Conservation (phyloP, 2,888 invertebrate species). For the Automeris io region DNA sequence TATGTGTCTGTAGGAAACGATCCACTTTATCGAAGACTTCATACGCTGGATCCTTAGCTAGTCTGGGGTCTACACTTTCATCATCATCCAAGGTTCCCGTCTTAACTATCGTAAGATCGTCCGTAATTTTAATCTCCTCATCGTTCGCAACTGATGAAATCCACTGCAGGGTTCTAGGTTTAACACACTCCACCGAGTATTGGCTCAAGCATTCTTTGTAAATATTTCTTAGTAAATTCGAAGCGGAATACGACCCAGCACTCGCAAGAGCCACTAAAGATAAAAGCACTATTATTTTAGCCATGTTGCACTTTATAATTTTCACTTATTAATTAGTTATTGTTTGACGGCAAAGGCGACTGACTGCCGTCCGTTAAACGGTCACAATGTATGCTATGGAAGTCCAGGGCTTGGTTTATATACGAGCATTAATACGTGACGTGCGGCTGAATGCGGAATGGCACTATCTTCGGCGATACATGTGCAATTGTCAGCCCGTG, state of each 20-base stretch:
- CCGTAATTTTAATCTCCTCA: conserved; percentile 84
- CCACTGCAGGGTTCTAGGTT: conserved; percentile 87
- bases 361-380: conserved; percentile 57
- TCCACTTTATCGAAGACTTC: conserved; percentile 85
- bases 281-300: conserved; percentile 60
- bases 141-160: conserved; percentile 80
- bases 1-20: conserved; percentile 84
- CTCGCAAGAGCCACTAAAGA: conserved; percentile 50
- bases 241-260: conserved; percentile 72
- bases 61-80: conserved; percentile 56
- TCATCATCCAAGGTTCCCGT: conserved; percentile 70
- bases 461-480: conserved; percentile 49
- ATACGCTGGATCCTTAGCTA: conserved; percentile 72
- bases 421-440: conserved; percentile 77
- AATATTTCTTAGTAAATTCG: conserved; percentile 80
- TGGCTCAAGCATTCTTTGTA: conserved; percentile 82
- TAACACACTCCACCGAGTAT: conserved; percentile 84
- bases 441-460: conserved; percentile 53
- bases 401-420: conserved; percentile 73
- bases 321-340: conserved; percentile 25
- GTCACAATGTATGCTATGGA: conserved; percentile 70
- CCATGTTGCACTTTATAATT: conserved; percentile 52
- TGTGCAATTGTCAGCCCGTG: conserved; percentile 34
- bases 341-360: conserved; percentile 58
- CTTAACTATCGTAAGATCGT: conserved; percentile 84